Evolutionary conservation across 2,797 vertebrate species (phyloP).

Genomic region (Salarias fasciatus): DNA sequence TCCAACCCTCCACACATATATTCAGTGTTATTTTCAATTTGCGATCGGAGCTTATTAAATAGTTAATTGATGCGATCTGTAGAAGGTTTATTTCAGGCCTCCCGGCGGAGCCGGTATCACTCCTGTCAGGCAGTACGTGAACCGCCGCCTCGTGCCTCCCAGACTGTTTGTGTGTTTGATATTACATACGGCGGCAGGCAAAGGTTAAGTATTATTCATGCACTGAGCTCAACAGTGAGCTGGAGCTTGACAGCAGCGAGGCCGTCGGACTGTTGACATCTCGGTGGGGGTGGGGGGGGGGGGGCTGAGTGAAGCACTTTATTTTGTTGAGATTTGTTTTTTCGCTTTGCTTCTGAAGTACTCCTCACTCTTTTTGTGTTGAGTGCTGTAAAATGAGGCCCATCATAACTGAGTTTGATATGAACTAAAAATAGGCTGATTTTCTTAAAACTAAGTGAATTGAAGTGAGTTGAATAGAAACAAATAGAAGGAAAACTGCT

Average conservation of each 20-base stretch:
- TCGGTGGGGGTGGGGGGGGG: slow-evolving; percentile 10
- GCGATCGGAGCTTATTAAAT: too few relatives aligned
- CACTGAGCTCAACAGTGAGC: slow-evolving; percentile 16
- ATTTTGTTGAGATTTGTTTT: neutral
- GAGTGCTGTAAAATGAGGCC: too few relatives aligned
- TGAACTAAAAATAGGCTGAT: too few relatives aligned
- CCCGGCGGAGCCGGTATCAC: neutral
- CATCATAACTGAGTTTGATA: too few relatives aligned
- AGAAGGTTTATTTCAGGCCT: neutral
- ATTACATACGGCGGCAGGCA: slow-evolving; percentile 26
- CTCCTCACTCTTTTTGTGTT: too few relatives aligned
- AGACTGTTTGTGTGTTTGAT: neutral
- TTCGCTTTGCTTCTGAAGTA: neutral
- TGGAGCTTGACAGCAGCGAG: slow-evolving; percentile 21
- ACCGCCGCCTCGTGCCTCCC: neutral
- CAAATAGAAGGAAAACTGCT: too few relatives aligned
- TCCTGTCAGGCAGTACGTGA: neutral
- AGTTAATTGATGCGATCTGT: too few relatives aligned
- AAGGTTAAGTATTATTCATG: slow-evolving; percentile 44
- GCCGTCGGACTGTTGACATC: slow-evolving; percentile 33
- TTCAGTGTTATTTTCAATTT: too few relatives aligned
- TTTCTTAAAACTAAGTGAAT: too few relatives aligned
- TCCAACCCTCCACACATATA: too few relatives aligned
- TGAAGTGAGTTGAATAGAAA: too few relatives aligned
- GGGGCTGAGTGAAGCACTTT: neutral